Evolutionary conservation across 2,888 invertebrate species (phyloP), one percentile per base, ranked within the genome.

Genomic region (Thera britannica): DNA sequence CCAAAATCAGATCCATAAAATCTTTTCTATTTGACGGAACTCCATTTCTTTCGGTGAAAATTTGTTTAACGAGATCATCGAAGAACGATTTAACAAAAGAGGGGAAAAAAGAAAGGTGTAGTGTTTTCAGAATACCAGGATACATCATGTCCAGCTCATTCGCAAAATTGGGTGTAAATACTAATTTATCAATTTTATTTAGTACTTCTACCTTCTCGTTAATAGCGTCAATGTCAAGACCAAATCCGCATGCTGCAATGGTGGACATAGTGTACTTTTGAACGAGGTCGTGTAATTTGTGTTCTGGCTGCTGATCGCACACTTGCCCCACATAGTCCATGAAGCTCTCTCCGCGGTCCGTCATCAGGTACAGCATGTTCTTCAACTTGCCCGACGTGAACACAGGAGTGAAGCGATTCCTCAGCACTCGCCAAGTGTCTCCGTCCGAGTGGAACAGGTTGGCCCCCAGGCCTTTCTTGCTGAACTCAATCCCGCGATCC

Each of bases 341-440:
- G 66, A 61, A 66, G 3, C 36, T 57, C 1, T 72, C 54, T 1
- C 70, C 82, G 3, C 80, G 78, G 34, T 86, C 83, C 12, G 72
- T 73, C 38, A 90, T 72, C 11, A 90, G 68, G 68, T 84, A 74
- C 38, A 86, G 77, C 89, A 90, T 68, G 44, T 84, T 86, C 68
- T 84, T 89, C 23, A 89, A 68, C 75, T 90, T 90, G 2, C 86
- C 84, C 0, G 89, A 79, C 2, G 87, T 87, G 60, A 89, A 90
- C 8, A 88, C 72, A 0, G 89, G 87, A 2, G 84, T 83, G 23
- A 90, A 82, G 1, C 79, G 76, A 46, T 75, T 80, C 60, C 88
- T 80, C 8, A 88, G 74, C 0, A 81, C 72, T 11, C 76, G 72
- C 90, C 90, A 90, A 0, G 79, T 80, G 0, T 86, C 84, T 6